Evolutionary conservation across 2,113 vertebrate genomes (phyloP), one percentile per base, ranked within the genome.

Genomic region (Romanogobio albipinnatus): DNA sequence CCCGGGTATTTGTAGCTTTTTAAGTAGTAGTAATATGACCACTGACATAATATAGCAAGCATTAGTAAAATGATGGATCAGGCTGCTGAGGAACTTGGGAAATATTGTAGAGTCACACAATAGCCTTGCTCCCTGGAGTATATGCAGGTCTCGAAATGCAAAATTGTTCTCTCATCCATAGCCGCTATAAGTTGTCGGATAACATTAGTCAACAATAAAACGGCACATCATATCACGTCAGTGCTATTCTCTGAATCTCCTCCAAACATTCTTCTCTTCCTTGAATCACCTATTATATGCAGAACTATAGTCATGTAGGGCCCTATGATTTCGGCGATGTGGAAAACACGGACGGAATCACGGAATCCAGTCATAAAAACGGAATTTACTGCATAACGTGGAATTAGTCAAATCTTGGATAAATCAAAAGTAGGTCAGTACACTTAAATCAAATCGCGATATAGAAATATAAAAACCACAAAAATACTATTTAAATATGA

Each of bases 51-150:
- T 47, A 80, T 74, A 43, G 39, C 59, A n/a, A 61, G 68, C 13
- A 15, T 78, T 77, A 82, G 49, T 9, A 59, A 59, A 71, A 5
- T 59, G 36, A 61, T 78, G 0, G 22, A 61, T 49, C 19, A 22
- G 49, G n/a, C 58, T 70, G n/a, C 47, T 9, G 24, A 68, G 61
- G 17, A 53, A 43, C 19, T 29, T n/a, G 29, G 53, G 33, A 64
- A 56, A 66, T 33, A 26, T 49, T 33, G 26, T 47, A 22, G 15
- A n/a, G 14, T 19, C 29, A 66, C 29, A 74, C 45, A 62, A 59
- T 22, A 17, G 73, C 56, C 19, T 66, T 36, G 45, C 22, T 86
- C 10, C 64, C 36, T 76, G n/a, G 64, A 64, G 56, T 76, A 71
- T 26, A 22, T 71, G 2, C 39, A 39, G 39, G 39, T 51, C 5